phyloP scores from a whole-genome alignment of 2,113 vertebrate genomes.

The Martes martes region DNA sequence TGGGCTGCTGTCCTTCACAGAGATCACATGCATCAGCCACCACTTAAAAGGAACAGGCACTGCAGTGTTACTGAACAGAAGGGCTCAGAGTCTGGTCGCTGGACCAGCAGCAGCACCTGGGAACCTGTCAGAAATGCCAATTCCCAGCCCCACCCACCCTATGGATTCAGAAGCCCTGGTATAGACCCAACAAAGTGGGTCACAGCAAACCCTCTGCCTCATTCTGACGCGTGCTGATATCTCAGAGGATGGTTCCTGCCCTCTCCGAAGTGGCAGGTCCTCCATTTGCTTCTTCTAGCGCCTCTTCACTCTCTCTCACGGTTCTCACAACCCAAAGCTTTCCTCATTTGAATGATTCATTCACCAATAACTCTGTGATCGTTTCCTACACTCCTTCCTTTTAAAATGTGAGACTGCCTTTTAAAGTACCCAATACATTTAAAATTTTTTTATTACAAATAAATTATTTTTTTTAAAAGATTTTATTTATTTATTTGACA shows the following conservation, averaged over 20 bases:
- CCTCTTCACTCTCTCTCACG: not conserved
- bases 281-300: not conserved
- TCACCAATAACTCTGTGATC: not conserved
- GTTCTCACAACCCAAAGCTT: not conserved
- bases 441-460: not conserved
- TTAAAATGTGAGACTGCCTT: not conserved
- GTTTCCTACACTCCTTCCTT: not conserved
- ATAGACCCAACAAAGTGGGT: not conserved
- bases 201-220: not conserved
- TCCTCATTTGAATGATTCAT: slow-evolving; percentile 19
- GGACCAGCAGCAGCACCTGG: not conserved
- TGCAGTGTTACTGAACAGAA: not conserved
- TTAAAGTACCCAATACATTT: not conserved
- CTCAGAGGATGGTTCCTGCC: not conserved
- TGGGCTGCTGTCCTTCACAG: not conserved
- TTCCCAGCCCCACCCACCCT: not conserved
- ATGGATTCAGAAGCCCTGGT: not conserved
- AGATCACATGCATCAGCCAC: not conserved
- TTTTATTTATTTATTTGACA: too few relatives aligned
- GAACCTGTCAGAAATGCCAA: not conserved
- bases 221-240: not conserved
- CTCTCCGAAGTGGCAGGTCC: not conserved
- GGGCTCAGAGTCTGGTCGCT: not conserved
- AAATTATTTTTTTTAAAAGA: not conserved
- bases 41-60: not conserved